Conservation (phyloP, 2,113 vertebrate genomes). For the Colinus virginianus region DNA sequence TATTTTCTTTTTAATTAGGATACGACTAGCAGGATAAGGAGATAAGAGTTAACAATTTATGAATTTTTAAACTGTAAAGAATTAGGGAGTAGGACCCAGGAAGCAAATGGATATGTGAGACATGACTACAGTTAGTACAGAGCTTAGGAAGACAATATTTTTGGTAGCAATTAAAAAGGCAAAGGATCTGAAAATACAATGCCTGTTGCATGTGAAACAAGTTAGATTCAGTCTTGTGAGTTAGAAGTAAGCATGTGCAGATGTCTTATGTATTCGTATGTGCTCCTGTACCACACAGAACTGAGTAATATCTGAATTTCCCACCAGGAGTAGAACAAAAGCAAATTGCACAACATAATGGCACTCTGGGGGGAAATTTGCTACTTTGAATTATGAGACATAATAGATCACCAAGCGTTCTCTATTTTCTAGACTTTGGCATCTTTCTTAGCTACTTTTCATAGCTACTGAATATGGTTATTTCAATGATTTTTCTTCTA, state of each 20-base stretch:
- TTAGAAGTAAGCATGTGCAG: neutral
- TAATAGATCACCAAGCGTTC: neutral
- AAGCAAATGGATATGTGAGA: neutral
- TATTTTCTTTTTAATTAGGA: neutral
- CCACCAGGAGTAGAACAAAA: neutral
- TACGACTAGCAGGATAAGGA: neutral
- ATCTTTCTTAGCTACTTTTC: neutral
- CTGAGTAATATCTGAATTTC: neutral
- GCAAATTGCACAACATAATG: neutral
- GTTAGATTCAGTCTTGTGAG: neutral
- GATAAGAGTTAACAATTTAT: neutral
- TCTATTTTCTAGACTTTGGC: neutral
- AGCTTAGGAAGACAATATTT: neutral
- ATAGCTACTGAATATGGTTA: neutral
- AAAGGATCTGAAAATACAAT: neutral
- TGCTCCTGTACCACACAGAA: neutral
- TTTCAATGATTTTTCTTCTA: neutral
- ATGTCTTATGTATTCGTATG: neutral
- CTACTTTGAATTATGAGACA: neutral
- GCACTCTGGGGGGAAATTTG: neutral
- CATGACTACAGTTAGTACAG: neutral
- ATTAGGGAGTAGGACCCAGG: neutral
- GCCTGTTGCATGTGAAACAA: neutral
- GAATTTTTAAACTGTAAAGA: slow-evolving; percentile 2
- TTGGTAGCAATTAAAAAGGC: neutral